These are phyloP conservation scores for Rattus norvegicus DNA, from an alignment of 2,113 vertebrate genomes.

Conservation along the genomic window DNA sequence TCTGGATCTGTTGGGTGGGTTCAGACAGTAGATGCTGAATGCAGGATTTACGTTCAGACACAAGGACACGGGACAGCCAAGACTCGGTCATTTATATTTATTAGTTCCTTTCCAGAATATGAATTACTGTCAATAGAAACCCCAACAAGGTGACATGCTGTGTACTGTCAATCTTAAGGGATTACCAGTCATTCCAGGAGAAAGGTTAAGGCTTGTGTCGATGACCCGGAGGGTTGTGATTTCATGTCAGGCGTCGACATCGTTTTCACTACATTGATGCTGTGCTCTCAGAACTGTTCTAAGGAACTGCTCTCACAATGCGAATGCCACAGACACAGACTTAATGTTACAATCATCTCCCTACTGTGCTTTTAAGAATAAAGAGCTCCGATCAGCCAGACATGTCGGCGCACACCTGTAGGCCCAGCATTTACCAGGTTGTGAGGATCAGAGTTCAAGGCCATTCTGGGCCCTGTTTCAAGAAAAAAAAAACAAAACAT, in stretches of 20 bases:
- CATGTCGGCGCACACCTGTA: not conserved
- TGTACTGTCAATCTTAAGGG: not conserved
- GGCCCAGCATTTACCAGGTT: not conserved
- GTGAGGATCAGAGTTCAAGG: not conserved
- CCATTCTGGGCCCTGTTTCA: not conserved
- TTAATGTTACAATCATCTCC: slow-evolving; percentile 18
- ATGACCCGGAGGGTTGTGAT: not conserved
- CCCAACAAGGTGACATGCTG: not conserved
- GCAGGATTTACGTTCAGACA: not conserved
- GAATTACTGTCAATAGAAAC: slow-evolving; percentile 26
- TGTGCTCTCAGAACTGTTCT: not conserved
- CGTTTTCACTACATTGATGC: not conserved
- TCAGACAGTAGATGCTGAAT: not conserved
- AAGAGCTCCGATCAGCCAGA: slow-evolving; percentile 5
- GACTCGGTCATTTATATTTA: slow-evolving; percentile 11
- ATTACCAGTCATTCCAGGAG: not conserved
- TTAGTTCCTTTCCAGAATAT: slow-evolving; percentile 34
- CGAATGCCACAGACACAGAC: not conserved
- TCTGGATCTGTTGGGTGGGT: not conserved
- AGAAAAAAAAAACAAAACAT: not conserved
- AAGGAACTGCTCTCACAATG: slow-evolving; percentile 14
- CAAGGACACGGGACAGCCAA: slow-evolving; percentile 7
- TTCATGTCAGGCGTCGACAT: not conserved
- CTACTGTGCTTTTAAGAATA: slow-evolving; percentile 59
- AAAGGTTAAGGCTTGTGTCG: slow-evolving; percentile 32